Percentiles rank a stretch among this genome's conserved stretches.
Evolutionary conservation across 2,888 invertebrate genomes (phyloP).

Genomic region (Colletes collaris): DNA sequence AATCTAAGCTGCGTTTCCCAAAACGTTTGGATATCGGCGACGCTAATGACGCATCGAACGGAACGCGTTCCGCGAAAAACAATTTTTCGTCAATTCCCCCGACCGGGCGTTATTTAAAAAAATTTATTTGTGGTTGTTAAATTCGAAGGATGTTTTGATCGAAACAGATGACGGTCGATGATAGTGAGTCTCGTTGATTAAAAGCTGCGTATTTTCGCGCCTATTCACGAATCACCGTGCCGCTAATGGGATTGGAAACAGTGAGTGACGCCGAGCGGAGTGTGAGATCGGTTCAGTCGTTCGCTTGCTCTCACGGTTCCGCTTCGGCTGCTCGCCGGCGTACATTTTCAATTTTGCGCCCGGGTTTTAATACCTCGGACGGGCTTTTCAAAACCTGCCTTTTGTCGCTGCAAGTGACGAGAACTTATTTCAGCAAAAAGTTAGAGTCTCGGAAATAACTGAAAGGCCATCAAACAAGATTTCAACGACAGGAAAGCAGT

Average conservation of each 20-base stretch:
- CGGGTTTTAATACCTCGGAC: conserved; percentile 62
- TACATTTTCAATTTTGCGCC: conserved; percentile 67
- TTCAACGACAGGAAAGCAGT: conserved; percentile 16
- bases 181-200: conserved; percentile 73
- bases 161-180: conserved; percentile 63
- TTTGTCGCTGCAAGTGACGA: conserved; percentile 63
- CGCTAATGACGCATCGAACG: not conserved
- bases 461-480: conserved; percentile 42
- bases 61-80: not conserved
- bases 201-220: conserved; percentile 71
- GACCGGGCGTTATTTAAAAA: not conserved
- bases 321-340: conserved; percentile 41
- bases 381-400: conserved; percentile 61
- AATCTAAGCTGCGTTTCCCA: too few relatives aligned
- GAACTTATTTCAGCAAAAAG: conserved; percentile 64
- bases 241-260: conserved; percentile 75
- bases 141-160: conserved; percentile 57
- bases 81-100: not conserved
- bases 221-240: conserved; percentile 67
- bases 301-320: conserved; percentile 55
- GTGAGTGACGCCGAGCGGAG: conserved; percentile 66
- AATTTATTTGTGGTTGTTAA: conserved; percentile 51
- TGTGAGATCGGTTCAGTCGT: conserved; percentile 64
- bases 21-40: too few relatives aligned
- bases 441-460: conserved; percentile 43